phyloP scores from a whole-genome alignment of 2,113 vertebrate species.

The Theristicus caerulescens region DNA sequence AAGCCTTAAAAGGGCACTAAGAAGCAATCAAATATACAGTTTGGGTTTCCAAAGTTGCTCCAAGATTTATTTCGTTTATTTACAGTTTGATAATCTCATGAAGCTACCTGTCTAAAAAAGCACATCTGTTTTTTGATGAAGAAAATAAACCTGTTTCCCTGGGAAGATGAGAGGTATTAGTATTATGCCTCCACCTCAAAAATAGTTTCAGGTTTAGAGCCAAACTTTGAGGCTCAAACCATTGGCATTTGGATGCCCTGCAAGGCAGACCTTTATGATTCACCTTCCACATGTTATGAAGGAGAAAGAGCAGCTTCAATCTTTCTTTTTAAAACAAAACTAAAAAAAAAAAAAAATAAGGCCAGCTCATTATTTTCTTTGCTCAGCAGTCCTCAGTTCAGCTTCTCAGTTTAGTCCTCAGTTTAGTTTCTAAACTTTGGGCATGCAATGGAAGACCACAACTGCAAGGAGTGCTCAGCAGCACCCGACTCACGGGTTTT shows the following conservation, averaged over 20 bases:
- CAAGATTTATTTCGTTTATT: neutral
- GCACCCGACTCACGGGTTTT: accelerated
- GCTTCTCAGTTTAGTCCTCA: neutral
- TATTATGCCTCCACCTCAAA: neutral
- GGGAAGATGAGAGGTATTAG: neutral
- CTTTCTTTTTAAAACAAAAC: neutral
- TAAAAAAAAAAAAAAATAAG: neutral
- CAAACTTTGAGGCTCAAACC: neutral
- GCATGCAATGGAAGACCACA: neutral
- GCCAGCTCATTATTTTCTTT: neutral
- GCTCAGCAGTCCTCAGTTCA: neutral
- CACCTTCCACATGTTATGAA: neutral
- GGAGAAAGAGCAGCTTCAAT: neutral
- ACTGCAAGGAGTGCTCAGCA: neutral
- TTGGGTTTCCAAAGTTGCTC: neutral
- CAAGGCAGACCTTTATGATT: neutral
- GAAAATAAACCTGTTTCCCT: neutral
- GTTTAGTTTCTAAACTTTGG: neutral
- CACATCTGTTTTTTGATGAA: neutral
- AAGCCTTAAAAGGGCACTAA: neutral
- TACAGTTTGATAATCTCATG: neutral
- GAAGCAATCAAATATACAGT: neutral
- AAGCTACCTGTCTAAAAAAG: neutral
- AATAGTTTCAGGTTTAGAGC: neutral
- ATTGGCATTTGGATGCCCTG: neutral